Conservation (phyloP, 1,140 invertebrate species). For the Acromyrmex charruanus region DNA sequence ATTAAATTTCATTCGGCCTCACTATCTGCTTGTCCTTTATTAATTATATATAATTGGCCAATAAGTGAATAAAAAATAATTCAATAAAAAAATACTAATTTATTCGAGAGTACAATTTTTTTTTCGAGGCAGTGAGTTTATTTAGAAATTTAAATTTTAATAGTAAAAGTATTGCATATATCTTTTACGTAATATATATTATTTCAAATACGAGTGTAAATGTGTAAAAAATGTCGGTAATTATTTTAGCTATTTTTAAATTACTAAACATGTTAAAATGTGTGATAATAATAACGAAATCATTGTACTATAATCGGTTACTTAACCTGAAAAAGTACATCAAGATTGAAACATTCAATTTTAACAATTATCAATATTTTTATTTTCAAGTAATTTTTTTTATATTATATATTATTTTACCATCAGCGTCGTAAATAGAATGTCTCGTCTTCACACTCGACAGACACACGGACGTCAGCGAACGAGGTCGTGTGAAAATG, state of each 20-base stretch:
- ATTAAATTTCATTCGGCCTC: not conserved
- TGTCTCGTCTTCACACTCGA: constrained; percentile 31
- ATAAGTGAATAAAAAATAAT: not conserved
- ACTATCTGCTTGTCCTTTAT: not conserved
- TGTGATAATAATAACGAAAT: not conserved
- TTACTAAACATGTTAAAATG: not conserved
- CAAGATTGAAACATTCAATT: not conserved
- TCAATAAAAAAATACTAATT: not conserved
- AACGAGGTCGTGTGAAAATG: constrained; percentile 74
- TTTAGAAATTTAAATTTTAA: not conserved
- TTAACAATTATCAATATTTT: not conserved
- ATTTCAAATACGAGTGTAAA: not conserved
- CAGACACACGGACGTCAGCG: constrained; percentile 34
- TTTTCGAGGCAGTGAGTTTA: not conserved
- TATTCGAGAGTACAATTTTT: not conserved
- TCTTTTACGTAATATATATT: not conserved
- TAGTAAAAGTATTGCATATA: not conserved
- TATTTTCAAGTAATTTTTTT: constrained; percentile 4
- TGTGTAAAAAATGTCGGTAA: not conserved
- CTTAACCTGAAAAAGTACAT: not conserved
- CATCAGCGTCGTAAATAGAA: not conserved
- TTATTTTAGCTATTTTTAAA: not conserved
- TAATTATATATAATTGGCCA: not conserved
- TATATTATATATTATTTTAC: not conserved
- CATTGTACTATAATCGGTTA: not conserved